Evolutionary conservation across 2,113 vertebrate genomes (phyloP), one percentile per base, ranked within the genome.

Genomic region (Beaufortia kweichowensis): DNA sequence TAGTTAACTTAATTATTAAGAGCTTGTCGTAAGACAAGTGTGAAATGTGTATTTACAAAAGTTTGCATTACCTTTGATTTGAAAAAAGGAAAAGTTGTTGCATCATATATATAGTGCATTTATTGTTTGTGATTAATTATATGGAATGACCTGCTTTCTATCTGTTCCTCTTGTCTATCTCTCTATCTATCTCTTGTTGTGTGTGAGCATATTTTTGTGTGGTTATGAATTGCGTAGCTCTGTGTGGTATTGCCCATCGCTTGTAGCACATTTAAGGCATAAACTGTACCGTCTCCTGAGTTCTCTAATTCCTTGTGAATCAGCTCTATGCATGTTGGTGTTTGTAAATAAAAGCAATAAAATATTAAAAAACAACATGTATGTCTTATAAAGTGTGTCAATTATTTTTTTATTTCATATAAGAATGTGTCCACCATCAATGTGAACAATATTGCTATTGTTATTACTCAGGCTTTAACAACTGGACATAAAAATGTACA

Each of bases 331-430:
- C 91, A 93, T 93, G 92, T 90, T 91, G 89, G 90, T 91, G 91
- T 92, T 91, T 92, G 91, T 92, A 92, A 89, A 92, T 91, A 92
- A 89, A 91, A 85, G 70, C 85, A 92, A 93, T 92, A 92, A 93
- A 91, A 76, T 65, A 77, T n/a, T 41, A 29, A 56, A 77, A 83
- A 48, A n/a, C 43, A 57, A 53, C 21, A 29, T 24, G 48, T 41
- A 11, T 59, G 74, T 10, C 28, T 76, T 21, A 66, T 21, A 21
- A 50, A 26, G 56, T 21, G 17, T n/a, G n/a, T n/a, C n/a, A 11
- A 10, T 39, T 11, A 10, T 10, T 39, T n/a, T n/a, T 10, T 39
- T 39, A 39, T 39, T 39, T 39, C 35, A 39, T 10, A 2, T 10
- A 10, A 10, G 11, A 39, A 11, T 39, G 35, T 39, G 35, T 39